These are phyloP conservation scores for Epizoanthus rinbou DNA, from an alignment of 92 coral and sea anemone genomes.

Conservation along the genomic window DNA sequence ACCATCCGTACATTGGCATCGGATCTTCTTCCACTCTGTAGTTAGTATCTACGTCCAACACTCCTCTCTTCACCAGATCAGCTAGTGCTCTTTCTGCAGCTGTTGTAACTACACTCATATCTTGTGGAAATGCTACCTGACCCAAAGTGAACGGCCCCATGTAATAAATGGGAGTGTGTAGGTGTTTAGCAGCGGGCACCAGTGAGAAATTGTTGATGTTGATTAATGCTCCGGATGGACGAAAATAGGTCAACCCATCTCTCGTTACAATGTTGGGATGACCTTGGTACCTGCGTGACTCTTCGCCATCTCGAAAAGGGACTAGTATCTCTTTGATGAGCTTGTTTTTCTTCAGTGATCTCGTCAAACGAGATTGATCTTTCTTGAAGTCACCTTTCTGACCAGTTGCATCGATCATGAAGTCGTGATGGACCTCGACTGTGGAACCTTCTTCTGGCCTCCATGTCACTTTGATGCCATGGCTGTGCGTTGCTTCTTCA, in stretches of 20 bases:
- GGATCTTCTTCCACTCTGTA: slow-evolving; percentile 24
- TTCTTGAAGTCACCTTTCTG: slow-evolving; percentile 44
- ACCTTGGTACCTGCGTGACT: slow-evolving; percentile 8
- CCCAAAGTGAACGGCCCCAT: slow-evolving; percentile 50
- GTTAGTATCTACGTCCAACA: slow-evolving; percentile 22
- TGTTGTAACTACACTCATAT: slow-evolving; percentile 41
- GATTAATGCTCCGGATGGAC: slow-evolving; percentile 48
- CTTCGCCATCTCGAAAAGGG: slow-evolving; percentile 30
- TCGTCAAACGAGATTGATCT: slow-evolving; percentile 39
- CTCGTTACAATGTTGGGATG: slow-evolving; percentile 40
- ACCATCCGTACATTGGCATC: slow-evolving; percentile 45
- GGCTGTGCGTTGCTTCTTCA: slow-evolving; percentile 5
- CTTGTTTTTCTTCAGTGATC: slow-evolving; percentile 18
- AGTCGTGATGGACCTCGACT: slow-evolving; percentile 40
- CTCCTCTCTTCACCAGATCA: slow-evolving; percentile 43
- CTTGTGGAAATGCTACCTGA: slow-evolving; percentile 47
- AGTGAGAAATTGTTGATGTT: slow-evolving; percentile 46
- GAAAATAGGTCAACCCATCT: slow-evolving; percentile 39
- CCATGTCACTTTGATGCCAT: slow-evolving; percentile 42
- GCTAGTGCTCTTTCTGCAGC: slow-evolving; percentile 45
- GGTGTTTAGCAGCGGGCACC: slow-evolving; percentile 7
- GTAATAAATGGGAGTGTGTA: slow-evolving; percentile 47
- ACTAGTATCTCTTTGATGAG: slow-evolving; percentile 46
- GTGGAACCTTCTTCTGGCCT: neutral
- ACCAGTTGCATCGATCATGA: slow-evolving; percentile 53